Percentiles rank a stretch among this genome's conserved stretches.
Conservation (phyloP, 2,113 vertebrate species). For the Coregonus clupeaformis region DNA sequence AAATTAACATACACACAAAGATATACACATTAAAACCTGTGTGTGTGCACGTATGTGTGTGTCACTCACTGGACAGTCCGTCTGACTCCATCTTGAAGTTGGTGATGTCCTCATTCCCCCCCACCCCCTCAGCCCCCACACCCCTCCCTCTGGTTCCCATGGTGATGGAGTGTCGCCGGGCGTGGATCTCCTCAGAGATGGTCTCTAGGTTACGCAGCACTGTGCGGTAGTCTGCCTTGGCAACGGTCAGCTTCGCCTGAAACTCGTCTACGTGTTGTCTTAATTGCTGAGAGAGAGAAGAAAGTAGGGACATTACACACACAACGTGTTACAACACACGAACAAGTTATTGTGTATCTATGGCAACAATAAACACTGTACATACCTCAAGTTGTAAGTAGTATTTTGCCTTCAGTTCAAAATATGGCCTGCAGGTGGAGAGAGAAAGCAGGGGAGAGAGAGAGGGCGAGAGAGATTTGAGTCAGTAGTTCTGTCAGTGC, state of each 20-base stretch:
- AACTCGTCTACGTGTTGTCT: conserved; percentile 89
- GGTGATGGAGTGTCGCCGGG: conserved; percentile 82
- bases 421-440: conserved; percentile 85
- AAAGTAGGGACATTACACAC: not conserved
- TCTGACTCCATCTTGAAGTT: conserved; percentile 82
- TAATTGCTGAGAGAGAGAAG: conserved; percentile 78
- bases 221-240: conserved; percentile 89
- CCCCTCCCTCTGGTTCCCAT: conserved; percentile 89
- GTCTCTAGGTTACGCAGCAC: conserved; percentile 90
- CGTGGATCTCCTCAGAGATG: conserved; percentile 97
- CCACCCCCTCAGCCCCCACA: conserved; percentile 85
- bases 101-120: conserved; percentile 73
- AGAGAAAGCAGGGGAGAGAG: not conserved
- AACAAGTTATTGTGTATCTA: not conserved
- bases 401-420: conserved; percentile 96
- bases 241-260: conserved; percentile 84
- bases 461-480: conserved; percentile 6
- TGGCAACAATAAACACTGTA: not conserved
- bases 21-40: not conserved
- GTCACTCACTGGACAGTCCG: conserved; percentile 85
- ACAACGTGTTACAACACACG: not conserved
- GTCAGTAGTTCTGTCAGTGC: not conserved
- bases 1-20: conserved; percentile 23
- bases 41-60: not conserved
- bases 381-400: conserved; percentile 94